Conservation (phyloP, 2,797 vertebrate genomes). For the Pseudotriccus pelzelni region DNA sequence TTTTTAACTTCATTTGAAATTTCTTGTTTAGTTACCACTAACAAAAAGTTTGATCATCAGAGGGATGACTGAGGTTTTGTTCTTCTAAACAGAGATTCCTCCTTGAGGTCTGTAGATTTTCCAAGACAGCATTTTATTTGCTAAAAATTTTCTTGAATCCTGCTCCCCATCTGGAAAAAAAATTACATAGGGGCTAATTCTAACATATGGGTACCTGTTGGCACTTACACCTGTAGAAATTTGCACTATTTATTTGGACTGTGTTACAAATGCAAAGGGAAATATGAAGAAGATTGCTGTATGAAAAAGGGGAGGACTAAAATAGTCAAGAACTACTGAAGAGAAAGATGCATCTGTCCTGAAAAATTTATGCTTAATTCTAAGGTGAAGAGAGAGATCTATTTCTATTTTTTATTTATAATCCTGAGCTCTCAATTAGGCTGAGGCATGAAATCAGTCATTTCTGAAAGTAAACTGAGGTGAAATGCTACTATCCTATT, state of each 20-base stretch:
- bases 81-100: neutral
- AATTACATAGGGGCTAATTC: fast-evolving
- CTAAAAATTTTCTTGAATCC: neutral
- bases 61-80: neutral
- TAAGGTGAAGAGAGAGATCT: conserved; percentile 19
- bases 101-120: neutral
- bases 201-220: fast-evolving
- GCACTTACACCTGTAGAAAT: neutral
- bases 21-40: neutral
- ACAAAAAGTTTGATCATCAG: neutral
- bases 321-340: neutral
- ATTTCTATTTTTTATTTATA: conserved; percentile 27
- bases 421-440: neutral
- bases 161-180: neutral
- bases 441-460: neutral
- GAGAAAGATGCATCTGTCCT: neutral
- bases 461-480: neutral
- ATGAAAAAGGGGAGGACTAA: neutral
- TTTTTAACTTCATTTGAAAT: neutral
- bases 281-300: neutral
- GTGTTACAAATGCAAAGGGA: neutral
- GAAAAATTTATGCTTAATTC: conserved; percentile 24
- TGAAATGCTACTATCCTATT: neutral
- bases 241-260: neutral
- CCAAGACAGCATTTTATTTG: neutral